Base-by-base conservation (phyloP, 2,888 invertebrate genomes). In the Meteorus colon region DNA sequence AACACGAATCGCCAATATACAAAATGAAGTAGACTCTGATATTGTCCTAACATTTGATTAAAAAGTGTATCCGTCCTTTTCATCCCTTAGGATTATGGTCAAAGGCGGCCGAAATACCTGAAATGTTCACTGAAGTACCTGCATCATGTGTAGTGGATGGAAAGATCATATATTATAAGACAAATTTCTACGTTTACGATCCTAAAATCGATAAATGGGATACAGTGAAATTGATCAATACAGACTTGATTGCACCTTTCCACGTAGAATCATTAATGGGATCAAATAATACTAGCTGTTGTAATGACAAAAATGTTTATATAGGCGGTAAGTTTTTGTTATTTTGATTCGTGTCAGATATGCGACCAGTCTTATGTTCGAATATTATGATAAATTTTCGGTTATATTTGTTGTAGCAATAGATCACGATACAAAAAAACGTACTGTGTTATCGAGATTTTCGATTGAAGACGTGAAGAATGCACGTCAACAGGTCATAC, bases 71-170 rank as follows among this genome's bases (percentile, higher is more conserved):
- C 12, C 51, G 29, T 60, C 16, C 37, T 16, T 45, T 4, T 51
- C 34, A 19, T 16, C 14, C 60, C 10, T 55, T 51, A 84, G 85
- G 81, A 29, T 8, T 24, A 4, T 88, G 87, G 87, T 75, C 74
- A 3, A 79, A 73, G 29, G 82, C 81, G 0, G 76, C 79, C 14
- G 45, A 76, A 0, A 68, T 86, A 4, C 84, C 84, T 4, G 84
- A 84, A 73, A 73, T 73, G 19, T 87, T 88, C 63, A 83, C 84
- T 0, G 82, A 82, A 29, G 81, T 83, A 10, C 86, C 86, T 1
- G 78, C 81, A 0, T 76, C 83, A 16, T 85, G 82, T 29, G 82
- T 84, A 1, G 63, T 80, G 1, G 73, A 84, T 48, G 81, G 78
- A 4, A 82, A 82, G 27, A 78, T 88, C 19, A 78, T 84, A 10